Evolutionary conservation across 1,140 invertebrate genomes (phyloP).

Genomic region (Penaeus japonicus): DNA sequence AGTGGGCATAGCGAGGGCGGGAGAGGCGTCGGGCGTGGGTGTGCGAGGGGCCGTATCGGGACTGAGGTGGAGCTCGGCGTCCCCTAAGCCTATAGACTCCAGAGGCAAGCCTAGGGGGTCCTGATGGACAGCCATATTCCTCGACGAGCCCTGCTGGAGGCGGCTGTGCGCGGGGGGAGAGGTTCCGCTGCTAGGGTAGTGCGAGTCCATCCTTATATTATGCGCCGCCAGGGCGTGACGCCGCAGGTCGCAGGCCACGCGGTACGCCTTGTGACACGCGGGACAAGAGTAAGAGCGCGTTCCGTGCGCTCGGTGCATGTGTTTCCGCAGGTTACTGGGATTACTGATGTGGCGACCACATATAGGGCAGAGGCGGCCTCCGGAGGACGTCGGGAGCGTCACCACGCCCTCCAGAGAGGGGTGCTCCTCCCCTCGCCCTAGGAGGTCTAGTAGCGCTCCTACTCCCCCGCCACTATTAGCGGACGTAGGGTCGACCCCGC

Average conservation of each 20-base stretch:
- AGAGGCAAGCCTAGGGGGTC: background rate
- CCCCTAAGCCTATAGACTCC: background rate
- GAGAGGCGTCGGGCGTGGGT: background rate
- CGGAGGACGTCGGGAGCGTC: conserved; percentile 3
- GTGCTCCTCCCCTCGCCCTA: conserved; percentile 26
- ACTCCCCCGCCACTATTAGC: conserved; percentile 12
- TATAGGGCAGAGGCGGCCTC: conserved; percentile 30
- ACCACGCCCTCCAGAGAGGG: background rate
- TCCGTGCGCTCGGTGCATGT: conserved; percentile 51
- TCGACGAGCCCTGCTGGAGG: background rate
- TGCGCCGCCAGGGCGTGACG: conserved; percentile 60
- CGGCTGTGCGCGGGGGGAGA: background rate
- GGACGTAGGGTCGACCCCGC: background rate
- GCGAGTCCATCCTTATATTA: conserved; percentile 42
- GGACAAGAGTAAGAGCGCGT: conserved; percentile 93
- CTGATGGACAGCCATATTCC: background rate
- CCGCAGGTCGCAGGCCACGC: conserved; percentile 71
- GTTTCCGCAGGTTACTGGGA: conserved; percentile 48
- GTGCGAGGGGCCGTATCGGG: background rate
- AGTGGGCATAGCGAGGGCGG: background rate
- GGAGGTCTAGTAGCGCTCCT: conserved; percentile 17
- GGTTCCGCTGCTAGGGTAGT: background rate
- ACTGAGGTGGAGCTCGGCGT: background rate
- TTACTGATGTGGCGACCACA: conserved; percentile 48
- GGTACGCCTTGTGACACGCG: conserved; percentile 87